Percentiles rank a stretch among this genome's conserved stretches.
Evolutionary conservation across 2,888 invertebrate genomes (phyloP).

Genomic region (Alviniconcha strummeri): DNA sequence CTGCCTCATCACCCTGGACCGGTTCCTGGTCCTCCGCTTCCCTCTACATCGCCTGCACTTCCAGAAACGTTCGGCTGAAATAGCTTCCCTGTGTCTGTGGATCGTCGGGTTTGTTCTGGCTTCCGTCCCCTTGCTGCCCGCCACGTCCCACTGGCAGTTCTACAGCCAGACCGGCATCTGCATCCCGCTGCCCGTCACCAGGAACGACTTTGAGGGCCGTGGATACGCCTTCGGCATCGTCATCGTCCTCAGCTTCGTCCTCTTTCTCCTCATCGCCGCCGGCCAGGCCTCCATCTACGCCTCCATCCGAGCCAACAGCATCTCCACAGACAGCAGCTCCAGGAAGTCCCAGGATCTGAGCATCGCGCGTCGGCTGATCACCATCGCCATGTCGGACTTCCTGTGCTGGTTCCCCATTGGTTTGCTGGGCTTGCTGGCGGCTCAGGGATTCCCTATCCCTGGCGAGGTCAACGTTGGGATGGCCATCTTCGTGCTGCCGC

Average conservation of each 20-base stretch:
- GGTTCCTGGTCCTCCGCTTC: constrained; percentile 1
- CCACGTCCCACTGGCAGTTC: neutral
- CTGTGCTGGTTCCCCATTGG: constrained; percentile 15
- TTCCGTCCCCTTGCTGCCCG: neutral
- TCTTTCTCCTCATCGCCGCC: neutral
- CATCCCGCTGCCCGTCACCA: neutral
- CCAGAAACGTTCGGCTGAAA: neutral
- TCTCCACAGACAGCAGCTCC: neutral
- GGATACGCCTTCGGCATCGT: constrained; percentile 12
- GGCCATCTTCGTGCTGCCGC: constrained; percentile 24
- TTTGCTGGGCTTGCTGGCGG: constrained; percentile 12
- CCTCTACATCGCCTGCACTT: neutral
- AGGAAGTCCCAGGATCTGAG: neutral
- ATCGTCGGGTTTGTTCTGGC: neutral
- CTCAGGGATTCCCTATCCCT: neutral
- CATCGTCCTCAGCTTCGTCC: constrained; percentile 9
- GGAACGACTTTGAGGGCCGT: neutral
- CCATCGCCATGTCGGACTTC: constrained; percentile 14
- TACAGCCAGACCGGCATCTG: constrained; percentile 18
- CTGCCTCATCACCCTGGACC: constrained; percentile 20
- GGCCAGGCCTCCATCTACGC: neutral
- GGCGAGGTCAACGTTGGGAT: constrained; percentile 5
- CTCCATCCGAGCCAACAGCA: constrained; percentile 7
- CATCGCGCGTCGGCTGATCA: neutral
- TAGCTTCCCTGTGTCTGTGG: neutral